These are phyloP conservation scores for Muscicapa striata DNA, from an alignment of 2,797 vertebrate species.

Conservation along the genomic window DNA sequence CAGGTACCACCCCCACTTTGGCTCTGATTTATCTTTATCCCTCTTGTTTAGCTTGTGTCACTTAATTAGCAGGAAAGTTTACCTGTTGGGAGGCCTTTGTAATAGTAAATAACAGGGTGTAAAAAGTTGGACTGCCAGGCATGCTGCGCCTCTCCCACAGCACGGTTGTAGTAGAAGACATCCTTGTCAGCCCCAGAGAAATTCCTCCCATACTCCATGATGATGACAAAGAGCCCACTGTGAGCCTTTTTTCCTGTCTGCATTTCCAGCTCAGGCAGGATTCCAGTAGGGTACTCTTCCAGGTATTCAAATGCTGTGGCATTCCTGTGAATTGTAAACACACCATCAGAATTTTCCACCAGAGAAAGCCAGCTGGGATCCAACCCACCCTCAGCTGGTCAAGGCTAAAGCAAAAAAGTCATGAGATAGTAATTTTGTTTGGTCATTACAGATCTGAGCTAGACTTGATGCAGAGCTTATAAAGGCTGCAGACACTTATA, in stretches of 20 bases:
- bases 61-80: slow-evolving; percentile 12
- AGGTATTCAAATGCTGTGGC: slow-evolving; percentile 87
- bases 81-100: slow-evolving; percentile 89
- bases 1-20: not conserved
- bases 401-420: not conserved
- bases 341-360: not conserved
- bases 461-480: not conserved
- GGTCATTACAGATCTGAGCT: not conserved
- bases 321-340: slow-evolving; percentile 65
- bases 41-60: not conserved
- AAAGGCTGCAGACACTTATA: not conserved
- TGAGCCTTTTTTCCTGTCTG: slow-evolving; percentile 77
- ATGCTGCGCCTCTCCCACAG: slow-evolving; percentile 87
- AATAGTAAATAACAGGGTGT: slow-evolving; percentile 95
- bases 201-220: slow-evolving; percentile 93
- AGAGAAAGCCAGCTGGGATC: not conserved
- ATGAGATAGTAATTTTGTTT: not conserved
- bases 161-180: slow-evolving; percentile 86
- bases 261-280: slow-evolving; percentile 83
- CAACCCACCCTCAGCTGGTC: not conserved
- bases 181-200: slow-evolving; percentile 88
- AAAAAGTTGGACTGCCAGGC: slow-evolving; percentile 96
- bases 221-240: slow-evolving; percentile 84
- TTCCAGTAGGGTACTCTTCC: slow-evolving; percentile 90
- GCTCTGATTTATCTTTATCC: not conserved